A percentile compares a stretch with the other conserved stretches of the same genome.
Conservation (phyloP, 2,113 vertebrate species). For the Orthonyx spaldingii region DNA sequence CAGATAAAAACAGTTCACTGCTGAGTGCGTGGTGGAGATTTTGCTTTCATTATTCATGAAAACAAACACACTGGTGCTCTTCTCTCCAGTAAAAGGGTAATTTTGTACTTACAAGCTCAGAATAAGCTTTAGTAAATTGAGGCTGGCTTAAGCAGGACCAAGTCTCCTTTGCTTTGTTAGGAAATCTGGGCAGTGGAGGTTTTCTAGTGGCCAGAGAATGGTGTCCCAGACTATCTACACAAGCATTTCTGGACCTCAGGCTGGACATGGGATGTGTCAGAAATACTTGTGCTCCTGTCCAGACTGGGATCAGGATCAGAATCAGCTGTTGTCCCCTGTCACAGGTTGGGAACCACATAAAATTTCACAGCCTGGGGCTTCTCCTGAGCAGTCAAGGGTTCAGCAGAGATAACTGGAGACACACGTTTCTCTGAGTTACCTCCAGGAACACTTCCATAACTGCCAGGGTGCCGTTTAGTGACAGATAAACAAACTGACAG, state of each 20-base stretch:
- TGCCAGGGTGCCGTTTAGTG: not conserved
- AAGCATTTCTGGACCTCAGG: not conserved
- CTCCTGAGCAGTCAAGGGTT: not conserved
- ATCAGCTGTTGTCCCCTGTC: not conserved
- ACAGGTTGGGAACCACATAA: accelerated
- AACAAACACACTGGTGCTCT: not conserved
- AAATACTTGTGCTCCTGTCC: not conserved
- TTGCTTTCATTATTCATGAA: constrained; percentile 25
- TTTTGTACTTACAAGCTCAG: not conserved
- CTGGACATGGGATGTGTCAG: not conserved
- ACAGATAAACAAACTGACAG: not conserved
- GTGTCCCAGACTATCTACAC: not conserved
- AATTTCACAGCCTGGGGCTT: not conserved
- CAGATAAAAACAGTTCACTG: not conserved
- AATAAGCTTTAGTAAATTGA: not conserved
- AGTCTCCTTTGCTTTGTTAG: not conserved
- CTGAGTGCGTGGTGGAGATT: not conserved
- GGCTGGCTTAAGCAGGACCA: not conserved
- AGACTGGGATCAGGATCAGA: not conserved
- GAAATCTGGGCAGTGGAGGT: not conserved
- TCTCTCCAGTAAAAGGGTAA: not conserved
- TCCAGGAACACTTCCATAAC: not conserved
- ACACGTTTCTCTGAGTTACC: not conserved
- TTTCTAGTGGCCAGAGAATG: not conserved
- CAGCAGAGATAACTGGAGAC: not conserved